phyloP scores from a whole-genome alignment of 2,888 invertebrate genomes.

The Pomacea canaliculata region DNA sequence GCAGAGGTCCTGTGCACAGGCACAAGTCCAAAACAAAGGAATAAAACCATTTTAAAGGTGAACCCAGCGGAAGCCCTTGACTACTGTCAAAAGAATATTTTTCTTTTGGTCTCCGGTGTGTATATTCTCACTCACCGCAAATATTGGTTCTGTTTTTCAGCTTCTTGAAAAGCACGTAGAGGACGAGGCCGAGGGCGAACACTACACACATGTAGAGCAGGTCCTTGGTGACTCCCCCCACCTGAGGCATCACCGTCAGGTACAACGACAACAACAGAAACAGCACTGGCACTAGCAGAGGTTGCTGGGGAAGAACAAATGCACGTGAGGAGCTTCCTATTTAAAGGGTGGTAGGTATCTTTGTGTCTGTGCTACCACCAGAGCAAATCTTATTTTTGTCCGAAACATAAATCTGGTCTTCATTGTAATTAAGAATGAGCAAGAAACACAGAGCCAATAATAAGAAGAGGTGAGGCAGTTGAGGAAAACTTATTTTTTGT shows the following conservation, averaged over 20 bases:
- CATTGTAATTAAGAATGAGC: too few species aligned
- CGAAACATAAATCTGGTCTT: too few species aligned
- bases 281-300: background rate
- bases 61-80: too few species aligned
- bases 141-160: background rate
- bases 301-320: conserved; percentile 11
- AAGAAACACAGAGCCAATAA: too few species aligned
- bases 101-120: too few species aligned
- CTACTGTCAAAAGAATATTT: too few species aligned
- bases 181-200: background rate
- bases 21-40: too few species aligned
- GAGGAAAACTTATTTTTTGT: too few species aligned
- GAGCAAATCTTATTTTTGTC: background rate
- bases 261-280: conserved; percentile 13
- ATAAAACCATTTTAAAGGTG: too few species aligned
- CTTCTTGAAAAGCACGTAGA: conserved; percentile 1
- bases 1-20: too few species aligned
- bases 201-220: background rate
- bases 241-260: conserved; percentile 6
- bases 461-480: too few species aligned
- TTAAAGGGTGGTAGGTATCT: background rate
- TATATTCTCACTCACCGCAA: background rate
- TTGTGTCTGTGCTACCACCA: background rate
- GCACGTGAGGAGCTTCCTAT: background rate
- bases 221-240: background rate